Base-by-base conservation (phyloP, 1,140 invertebrate genomes). In the Drosophila bifasciata region DNA sequence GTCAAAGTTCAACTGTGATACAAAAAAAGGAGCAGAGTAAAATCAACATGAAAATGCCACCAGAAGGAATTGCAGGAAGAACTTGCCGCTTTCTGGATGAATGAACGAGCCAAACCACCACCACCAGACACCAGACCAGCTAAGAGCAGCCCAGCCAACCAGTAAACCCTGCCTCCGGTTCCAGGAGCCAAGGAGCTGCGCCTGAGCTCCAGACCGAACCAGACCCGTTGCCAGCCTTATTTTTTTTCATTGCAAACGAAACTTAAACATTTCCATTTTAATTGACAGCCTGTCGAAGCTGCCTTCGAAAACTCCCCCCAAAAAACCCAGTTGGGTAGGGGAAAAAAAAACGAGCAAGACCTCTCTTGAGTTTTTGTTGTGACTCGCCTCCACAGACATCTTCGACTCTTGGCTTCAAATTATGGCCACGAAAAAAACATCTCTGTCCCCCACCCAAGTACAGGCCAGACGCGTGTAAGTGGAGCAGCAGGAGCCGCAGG, bases 1-100 rank as follows among this genome's bases (percentile, higher is more conserved):
- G 86, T 90, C 86, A 90, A 83, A 90, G 86, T 90, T 90, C 86
- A 90, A 90, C 81, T 83, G 86, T 63, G 70, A 81, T 89, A 79
- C 79, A 84, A 64, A 75, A 76, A 52, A 68, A 83, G 62, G 23
- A 32, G 41, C 39, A 51, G 36, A 25, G 32, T 57, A 60, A 79
- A 79, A 74, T 79, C 76, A 70, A 51, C 66, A 68, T 57, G 23
- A 25, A 25, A 25, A 25, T 25, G 23, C 23, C 23, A 25, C 23
- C 23, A 25, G 28, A 40, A 58, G 41, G 7, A 48, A 49, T 51
- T 21, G 52, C 78, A 72, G 57, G 16, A 49, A 55, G 50, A 44
- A 44, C 67, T 59, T 73, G 73, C 45, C 67, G 45, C 61, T 72
- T 70, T 51, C 58, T 76, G 49, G 49, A 57, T 71, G 71, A 55